Percentiles rank a stretch among this genome's conserved stretches.
These are phyloP conservation scores for Xyliphius kryptos DNA, from an alignment of 2,113 vertebrate genomes.

Conservation along the genomic window DNA sequence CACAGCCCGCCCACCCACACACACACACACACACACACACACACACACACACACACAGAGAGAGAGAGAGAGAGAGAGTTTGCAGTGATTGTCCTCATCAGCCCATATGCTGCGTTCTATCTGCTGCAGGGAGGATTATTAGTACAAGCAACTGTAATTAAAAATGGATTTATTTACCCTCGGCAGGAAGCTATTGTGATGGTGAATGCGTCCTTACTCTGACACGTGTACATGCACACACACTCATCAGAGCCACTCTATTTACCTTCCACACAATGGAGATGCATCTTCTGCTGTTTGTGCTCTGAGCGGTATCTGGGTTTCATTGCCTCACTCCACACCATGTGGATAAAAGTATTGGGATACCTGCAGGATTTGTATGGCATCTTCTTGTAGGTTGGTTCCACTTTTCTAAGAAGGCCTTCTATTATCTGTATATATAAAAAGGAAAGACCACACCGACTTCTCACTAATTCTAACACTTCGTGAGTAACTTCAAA, in stretches of 20 bases:
- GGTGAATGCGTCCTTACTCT: conserved; percentile 10
- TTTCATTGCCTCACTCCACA: too few species aligned
- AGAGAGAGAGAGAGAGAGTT: conserved; percentile 59
- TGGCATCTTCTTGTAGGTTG: too few species aligned
- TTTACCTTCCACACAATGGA: neutral
- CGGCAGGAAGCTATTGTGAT: conserved; percentile 9
- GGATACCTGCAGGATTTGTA: too few species aligned
- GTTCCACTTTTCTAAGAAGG: too few species aligned
- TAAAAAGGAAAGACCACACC: too few species aligned
- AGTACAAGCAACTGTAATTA: conserved; percentile 51
- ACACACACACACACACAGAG: conserved; percentile 20
- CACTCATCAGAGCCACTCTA: too few species aligned
- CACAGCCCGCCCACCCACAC: conserved; percentile 22
- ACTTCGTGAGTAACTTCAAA: too few species aligned
- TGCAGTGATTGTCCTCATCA: conserved; percentile 38
- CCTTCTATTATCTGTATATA: too few species aligned
- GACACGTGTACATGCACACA: conserved; percentile 9
- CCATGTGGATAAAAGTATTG: too few species aligned
- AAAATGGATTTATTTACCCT: conserved; percentile 52
- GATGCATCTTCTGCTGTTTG: neutral
- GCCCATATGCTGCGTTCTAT: conserved; percentile 61
- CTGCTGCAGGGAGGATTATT: conserved; percentile 47
- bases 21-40: conserved; percentile 10
- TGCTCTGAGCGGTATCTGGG: too few species aligned
- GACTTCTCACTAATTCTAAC: too few species aligned